Percentiles rank a stretch among this genome's conserved stretches.
Evolutionary conservation across 2,797 vertebrate species (phyloP).

Genomic region (Lateolabrax maculatus): DNA sequence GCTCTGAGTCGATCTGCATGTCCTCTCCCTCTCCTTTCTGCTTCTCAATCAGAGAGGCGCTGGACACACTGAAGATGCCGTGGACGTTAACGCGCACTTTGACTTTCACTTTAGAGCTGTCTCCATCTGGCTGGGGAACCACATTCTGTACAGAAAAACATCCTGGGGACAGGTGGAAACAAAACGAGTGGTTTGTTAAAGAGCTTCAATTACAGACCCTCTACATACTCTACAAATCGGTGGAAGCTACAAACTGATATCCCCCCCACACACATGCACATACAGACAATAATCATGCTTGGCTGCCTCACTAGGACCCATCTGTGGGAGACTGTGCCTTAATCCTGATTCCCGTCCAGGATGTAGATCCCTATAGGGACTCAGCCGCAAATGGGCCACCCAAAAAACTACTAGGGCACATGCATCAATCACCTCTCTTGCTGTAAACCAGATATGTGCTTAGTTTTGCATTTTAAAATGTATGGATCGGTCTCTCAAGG

Average conservation of each 20-base stretch:
- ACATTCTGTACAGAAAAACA: conserved; percentile 94
- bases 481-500: background rate
- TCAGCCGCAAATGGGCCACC: conserved; percentile 8
- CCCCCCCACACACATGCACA: conserved; percentile 30
- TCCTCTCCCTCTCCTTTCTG: conserved; percentile 89
- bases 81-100: conserved; percentile 96
- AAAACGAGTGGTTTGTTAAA: background rate
- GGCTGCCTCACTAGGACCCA: conserved; percentile 22
- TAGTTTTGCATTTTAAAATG: conserved; percentile 14
- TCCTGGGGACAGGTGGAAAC: conserved; percentile 79
- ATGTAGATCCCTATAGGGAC: conserved; percentile 31
- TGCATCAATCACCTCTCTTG: conserved; percentile 3
- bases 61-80: conserved; percentile 95
- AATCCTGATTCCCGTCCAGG: conserved; percentile 50
- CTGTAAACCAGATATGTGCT: background rate
- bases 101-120: conserved; percentile 96
- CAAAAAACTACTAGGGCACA: conserved; percentile 4
- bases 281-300: conserved; percentile 10
- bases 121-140: conserved; percentile 91
- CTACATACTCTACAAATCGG: conserved; percentile 4
- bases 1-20: conserved; percentile 90
- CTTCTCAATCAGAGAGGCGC: conserved; percentile 93
- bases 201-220: conserved; percentile 10
- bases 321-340: conserved; percentile 22
- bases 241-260: conserved; percentile 20